Evolutionary conservation across 2,888 invertebrate species (phyloP).

Genomic region (Latrodectus hesperus): DNA sequence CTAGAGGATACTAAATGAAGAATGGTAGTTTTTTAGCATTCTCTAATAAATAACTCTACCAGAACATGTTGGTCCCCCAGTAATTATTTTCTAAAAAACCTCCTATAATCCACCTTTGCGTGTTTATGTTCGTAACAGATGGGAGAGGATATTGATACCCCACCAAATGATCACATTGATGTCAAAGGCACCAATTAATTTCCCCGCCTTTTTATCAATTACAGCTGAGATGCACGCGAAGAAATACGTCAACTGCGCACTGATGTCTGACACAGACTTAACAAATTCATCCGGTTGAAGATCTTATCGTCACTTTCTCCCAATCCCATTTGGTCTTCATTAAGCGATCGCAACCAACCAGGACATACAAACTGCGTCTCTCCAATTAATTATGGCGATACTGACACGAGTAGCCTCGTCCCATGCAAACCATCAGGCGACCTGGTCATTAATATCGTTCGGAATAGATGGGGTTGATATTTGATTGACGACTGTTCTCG

Average conservation of each 20-base stretch:
- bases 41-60: no score
- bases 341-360: constrained; percentile 31
- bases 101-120: no score
- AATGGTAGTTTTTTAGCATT: no score
- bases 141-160: neutral
- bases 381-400: constrained; percentile 54
- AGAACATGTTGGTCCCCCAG: no score
- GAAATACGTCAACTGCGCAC: neutral
- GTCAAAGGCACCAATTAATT: neutral
- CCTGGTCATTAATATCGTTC: constrained; percentile 47
- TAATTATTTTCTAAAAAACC: no score
- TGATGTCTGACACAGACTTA: neutral
- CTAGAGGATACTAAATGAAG: no score
- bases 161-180: neutral
- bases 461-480: constrained; percentile 52
- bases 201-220: neutral
- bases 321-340: constrained; percentile 32
- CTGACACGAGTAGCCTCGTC: constrained; percentile 42
- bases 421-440: constrained; percentile 43
- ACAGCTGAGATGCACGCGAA: neutral
- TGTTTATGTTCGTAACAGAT: no score
- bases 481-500: constrained; percentile 56
- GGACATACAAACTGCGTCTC: constrained; percentile 21
- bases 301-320: constrained; percentile 19
- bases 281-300: neutral